Conservation (phyloP, 1,140 invertebrate genomes). For the Cotesia chilonis region DNA sequence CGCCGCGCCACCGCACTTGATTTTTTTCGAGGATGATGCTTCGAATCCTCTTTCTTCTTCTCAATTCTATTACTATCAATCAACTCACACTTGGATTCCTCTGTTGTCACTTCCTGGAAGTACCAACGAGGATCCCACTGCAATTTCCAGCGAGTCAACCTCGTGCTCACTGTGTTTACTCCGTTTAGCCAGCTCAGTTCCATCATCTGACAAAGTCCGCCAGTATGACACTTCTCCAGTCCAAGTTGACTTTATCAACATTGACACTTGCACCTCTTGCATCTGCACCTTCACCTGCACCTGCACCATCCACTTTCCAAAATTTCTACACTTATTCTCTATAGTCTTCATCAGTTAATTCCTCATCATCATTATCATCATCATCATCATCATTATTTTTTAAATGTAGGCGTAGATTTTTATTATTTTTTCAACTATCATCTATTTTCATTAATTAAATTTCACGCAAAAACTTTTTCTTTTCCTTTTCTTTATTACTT, state of each 20-base stretch:
- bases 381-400: background rate
- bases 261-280: constrained; percentile 5
- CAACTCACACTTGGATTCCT: background rate
- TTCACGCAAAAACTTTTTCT: constrained; percentile 5
- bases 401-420: no score
- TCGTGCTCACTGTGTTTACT: constrained; percentile 14
- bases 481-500: constrained; percentile 6
- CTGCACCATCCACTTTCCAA: constrained; percentile 10
- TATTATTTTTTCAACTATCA: no score
- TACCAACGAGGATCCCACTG: constrained; percentile 17
- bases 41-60: background rate
- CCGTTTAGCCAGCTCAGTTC: constrained; percentile 24
- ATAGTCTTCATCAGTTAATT: background rate
- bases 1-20: constrained; percentile 15
- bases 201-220: constrained; percentile 29
- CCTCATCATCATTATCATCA: background rate
- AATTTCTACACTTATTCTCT: background rate
- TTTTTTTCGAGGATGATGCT: constrained; percentile 23
- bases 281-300: no score
- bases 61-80: background rate
- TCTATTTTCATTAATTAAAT: background rate
- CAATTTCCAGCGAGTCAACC: background rate
- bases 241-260: constrained; percentile 21
- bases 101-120: constrained; percentile 10
- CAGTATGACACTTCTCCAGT: constrained; percentile 11